Evolutionary conservation across 2,797 vertebrate species (phyloP).

Genomic region (Danio choprae): DNA sequence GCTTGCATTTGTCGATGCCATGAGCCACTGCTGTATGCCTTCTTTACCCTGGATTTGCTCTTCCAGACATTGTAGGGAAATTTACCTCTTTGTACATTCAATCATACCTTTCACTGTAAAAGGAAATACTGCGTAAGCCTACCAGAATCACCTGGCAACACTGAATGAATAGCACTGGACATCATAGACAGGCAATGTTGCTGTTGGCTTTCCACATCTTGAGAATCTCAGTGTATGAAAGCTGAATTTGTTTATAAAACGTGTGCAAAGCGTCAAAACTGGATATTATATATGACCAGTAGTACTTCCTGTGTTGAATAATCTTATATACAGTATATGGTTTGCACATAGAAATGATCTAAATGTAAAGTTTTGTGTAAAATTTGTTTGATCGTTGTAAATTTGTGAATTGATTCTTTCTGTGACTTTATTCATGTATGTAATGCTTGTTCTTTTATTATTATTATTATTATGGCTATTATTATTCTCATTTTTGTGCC

Average conservation of each 20-base stretch:
- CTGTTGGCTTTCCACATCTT: constrained; percentile 11
- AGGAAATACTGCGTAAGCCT: not conserved
- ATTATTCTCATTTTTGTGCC: constrained; percentile 71
- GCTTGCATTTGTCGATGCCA: constrained; percentile 56
- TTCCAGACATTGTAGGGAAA: constrained; percentile 64
- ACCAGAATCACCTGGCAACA: constrained; percentile 16
- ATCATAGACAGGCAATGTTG: not conserved
- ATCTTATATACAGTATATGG: constrained; percentile 57
- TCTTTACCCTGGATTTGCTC: constrained; percentile 60
- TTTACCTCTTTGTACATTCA: constrained; percentile 60
- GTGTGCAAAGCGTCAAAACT: not conserved
- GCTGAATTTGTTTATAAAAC: constrained; percentile 37
- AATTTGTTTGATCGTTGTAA: constrained; percentile 63
- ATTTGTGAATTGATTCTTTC: constrained; percentile 70
- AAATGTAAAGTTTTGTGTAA: constrained; percentile 63
- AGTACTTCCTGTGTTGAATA: constrained; percentile 38
- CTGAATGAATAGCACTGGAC: constrained; percentile 7
- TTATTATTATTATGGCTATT: constrained; percentile 63
- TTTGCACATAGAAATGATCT: constrained; percentile 65
- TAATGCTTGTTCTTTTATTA: constrained; percentile 43
- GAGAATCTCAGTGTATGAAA: constrained; percentile 14
- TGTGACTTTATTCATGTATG: constrained; percentile 64
- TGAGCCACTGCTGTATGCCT: constrained; percentile 65
- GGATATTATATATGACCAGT: constrained; percentile 30
- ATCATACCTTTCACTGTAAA: constrained; percentile 59